Evolutionary conservation across 2,888 invertebrate species (phyloP).

Genomic region (Melipona beecheii): DNA sequence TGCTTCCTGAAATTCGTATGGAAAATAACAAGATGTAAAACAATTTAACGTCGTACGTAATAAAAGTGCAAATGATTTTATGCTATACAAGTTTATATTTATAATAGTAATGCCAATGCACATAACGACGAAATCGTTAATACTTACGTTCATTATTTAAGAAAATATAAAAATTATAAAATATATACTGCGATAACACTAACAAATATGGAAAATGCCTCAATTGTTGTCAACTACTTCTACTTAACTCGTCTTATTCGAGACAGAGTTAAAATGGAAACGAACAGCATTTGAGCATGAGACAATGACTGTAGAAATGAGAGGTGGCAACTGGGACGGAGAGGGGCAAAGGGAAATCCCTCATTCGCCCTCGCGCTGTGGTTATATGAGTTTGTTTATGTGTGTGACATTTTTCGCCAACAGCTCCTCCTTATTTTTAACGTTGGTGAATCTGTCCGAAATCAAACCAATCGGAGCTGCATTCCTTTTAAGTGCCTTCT

Average conservation of each 20-base stretch:
- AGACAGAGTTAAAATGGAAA: not conserved
- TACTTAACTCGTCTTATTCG: not conserved
- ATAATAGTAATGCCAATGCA: not conserved
- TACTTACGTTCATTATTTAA: slow-evolving; percentile 43
- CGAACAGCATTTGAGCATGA: not conserved
- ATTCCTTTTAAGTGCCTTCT: too few relatives aligned
- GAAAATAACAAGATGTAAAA: not conserved
- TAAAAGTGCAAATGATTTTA: not conserved
- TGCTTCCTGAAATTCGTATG: not conserved
- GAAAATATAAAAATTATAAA: not conserved
- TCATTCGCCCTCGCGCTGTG: too few relatives aligned
- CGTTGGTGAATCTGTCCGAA: too few relatives aligned
- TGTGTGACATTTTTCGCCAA: too few relatives aligned
- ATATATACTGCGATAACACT: not conserved
- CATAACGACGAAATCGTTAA: not conserved
- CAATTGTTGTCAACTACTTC: not conserved
- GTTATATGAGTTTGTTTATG: too few relatives aligned
- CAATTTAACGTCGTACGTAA: not conserved
- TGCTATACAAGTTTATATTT: not conserved
- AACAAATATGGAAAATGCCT: too few relatives aligned
- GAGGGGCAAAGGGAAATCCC: too few relatives aligned
- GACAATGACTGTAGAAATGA: too few relatives aligned
- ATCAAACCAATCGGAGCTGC: too few relatives aligned
- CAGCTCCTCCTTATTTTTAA: too few relatives aligned
- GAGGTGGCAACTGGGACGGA: too few relatives aligned